Evolutionary conservation across 2,888 invertebrate species (phyloP).

Genomic region (Elegia similella): DNA sequence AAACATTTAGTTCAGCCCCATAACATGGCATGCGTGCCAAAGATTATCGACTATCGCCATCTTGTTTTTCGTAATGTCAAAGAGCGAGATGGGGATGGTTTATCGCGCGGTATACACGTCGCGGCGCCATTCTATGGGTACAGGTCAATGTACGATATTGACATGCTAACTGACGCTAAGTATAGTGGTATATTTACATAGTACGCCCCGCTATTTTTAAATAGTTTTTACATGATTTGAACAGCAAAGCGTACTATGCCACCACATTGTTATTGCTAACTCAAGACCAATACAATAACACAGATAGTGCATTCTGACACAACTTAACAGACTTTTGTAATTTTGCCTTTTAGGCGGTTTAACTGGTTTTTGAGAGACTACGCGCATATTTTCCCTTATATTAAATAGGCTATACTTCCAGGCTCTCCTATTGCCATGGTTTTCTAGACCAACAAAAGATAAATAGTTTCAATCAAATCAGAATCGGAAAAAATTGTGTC

Average conservation of each 20-base stretch:
- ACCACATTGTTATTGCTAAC: not conserved
- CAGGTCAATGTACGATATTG: not conserved
- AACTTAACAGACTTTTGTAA: not conserved
- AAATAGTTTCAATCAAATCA: too few relatives aligned
- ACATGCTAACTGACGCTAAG: not conserved
- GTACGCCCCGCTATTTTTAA: not conserved
- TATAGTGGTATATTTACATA: not conserved
- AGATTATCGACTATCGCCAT: too few relatives aligned
- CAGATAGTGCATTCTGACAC: not conserved
- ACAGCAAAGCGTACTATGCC: not conserved
- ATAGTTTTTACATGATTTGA: not conserved
- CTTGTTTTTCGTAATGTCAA: too few relatives aligned
- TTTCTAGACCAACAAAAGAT: too few relatives aligned
- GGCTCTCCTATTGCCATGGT: not conserved
- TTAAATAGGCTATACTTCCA: too few relatives aligned
- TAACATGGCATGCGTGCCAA: too few relatives aligned
- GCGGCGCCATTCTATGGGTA: not conserved
- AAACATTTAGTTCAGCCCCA: too few relatives aligned
- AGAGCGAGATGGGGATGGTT: too few relatives aligned
- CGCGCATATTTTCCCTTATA: not conserved
- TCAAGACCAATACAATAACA: not conserved
- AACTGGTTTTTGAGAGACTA: not conserved
- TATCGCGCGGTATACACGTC: too few relatives aligned
- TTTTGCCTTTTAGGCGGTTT: slow-evolving; percentile 4
- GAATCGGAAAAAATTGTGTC: too few relatives aligned